Percentiles rank a stretch among this genome's conserved stretches.
Conservation (phyloP, 2,888 invertebrate genomes). For the Parasteatoda lunata region DNA sequence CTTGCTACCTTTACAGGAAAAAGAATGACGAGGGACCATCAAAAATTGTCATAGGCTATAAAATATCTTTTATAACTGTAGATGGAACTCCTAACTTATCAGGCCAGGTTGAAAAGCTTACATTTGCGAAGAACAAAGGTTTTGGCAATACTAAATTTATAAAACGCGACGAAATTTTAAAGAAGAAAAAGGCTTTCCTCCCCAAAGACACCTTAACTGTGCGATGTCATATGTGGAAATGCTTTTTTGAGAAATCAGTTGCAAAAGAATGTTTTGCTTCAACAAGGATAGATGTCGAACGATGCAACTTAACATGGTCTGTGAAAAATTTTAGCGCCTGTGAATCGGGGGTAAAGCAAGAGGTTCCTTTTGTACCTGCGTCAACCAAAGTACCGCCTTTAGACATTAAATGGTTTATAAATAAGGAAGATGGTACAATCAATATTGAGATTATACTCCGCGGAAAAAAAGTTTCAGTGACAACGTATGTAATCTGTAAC, state of each 20-base stretch:
- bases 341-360: background rate
- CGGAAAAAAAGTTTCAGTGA: background rate
- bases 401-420: background rate
- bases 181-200: background rate
- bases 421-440: background rate
- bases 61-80: conserved; percentile 1
- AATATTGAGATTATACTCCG: background rate
- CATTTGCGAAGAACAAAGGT: background rate
- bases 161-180: background rate
- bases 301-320: background rate
- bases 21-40: background rate
- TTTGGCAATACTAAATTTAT: conserved; percentile 3
- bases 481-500: background rate
- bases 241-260: background rate
- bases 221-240: background rate
- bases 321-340: conserved; percentile 2
- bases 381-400: background rate
- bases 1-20: background rate
- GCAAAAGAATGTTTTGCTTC: background rate
- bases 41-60: conserved; percentile 3
- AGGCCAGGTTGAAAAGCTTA: background rate
- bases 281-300: background rate
- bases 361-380: background rate
- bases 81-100: background rate
- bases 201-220: background rate